Conservation (phyloP, 2,113 vertebrate species). For the Lipotes vexillifer region DNA sequence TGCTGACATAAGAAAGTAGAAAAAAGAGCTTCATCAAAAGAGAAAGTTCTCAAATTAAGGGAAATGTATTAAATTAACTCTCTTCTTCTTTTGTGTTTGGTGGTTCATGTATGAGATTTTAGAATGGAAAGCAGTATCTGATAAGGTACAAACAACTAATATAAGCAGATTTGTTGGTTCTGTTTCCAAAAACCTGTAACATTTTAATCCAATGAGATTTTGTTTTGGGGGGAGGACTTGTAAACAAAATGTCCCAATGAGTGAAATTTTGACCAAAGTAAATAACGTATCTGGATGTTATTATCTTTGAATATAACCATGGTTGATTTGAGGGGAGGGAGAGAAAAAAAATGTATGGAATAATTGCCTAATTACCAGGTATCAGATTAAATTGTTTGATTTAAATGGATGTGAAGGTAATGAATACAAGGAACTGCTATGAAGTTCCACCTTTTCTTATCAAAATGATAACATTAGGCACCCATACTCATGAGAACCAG, state of each 20-base stretch:
- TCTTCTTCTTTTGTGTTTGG: background rate
- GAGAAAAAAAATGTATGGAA: background rate
- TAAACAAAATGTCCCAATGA: background rate
- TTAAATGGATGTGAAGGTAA: conserved; percentile 25
- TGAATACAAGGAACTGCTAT: background rate
- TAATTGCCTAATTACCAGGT: background rate
- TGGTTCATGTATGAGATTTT: conserved; percentile 8
- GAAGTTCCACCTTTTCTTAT: background rate
- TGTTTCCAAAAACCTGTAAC: background rate
- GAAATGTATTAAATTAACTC: background rate
- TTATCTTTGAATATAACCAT: background rate
- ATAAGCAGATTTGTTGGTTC: background rate
- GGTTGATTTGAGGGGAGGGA: background rate
- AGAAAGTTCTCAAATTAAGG: conserved; percentile 12
- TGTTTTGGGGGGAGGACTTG: background rate
- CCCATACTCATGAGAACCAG: conserved; percentile 26
- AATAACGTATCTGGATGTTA: background rate
- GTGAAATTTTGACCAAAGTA: background rate
- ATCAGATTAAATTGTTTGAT: conserved; percentile 34
- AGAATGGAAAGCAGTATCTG: background rate
- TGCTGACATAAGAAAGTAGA: background rate
- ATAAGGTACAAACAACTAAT: background rate
- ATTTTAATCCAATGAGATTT: background rate
- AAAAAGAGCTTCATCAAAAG: background rate
- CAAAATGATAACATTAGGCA: conserved; percentile 16